Base-by-base conservation (phyloP, 2,888 invertebrate genomes). In the Steinernema carpocapsae region DNA sequence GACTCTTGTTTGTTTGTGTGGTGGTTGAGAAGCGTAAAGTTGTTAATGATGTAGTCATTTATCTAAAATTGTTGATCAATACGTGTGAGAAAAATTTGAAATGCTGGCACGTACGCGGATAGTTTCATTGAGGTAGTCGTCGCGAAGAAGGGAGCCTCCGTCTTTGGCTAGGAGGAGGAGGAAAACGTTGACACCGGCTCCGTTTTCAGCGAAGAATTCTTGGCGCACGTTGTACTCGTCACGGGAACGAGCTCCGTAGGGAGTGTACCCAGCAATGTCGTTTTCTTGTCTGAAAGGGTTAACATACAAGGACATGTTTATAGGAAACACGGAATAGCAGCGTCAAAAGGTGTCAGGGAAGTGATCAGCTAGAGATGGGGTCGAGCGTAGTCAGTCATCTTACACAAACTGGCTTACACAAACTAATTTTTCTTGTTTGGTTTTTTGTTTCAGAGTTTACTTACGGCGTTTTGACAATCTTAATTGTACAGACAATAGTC, bases 261-360 rank as follows among this genome's bases (percentile, higher is more conserved):
- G 85, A 24, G 85, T 84, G 74, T 84, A 85, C 14, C 85, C 85
- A 17, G 84, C 83, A 76, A 85, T 83, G 75, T 83, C 83, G 73
- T 83, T 83, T 48, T 80, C 56, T 19, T 78, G 78, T 0, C 78
- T 82, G 42, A 72, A 77, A 76, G 1, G 73, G 24, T 70, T 46
- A 10, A n/a, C 12, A n/a, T 52, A n/a, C n/a, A n/a, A 59, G 72
- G 43, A 32, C 17, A 6, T 7, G 48, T 0, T 46, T 1, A 12
- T 3, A 70, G 24, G 29, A 22, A 17, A 71, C 17, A 29, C 24
- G 46, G 37, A 17, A 56, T 12, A 19, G 56, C 10, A n/a, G n/a
- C n/a, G n/a, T n/a, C n/a, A n/a, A n/a, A n/a, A n/a, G n/a, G n/a
- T n/a, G n/a, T n/a, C n/a, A n/a, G n/a, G n/a, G n/a, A n/a, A n/a